phyloP scores from a whole-genome alignment of 1,140 invertebrate genomes.

The Apis laboriosa region DNA sequence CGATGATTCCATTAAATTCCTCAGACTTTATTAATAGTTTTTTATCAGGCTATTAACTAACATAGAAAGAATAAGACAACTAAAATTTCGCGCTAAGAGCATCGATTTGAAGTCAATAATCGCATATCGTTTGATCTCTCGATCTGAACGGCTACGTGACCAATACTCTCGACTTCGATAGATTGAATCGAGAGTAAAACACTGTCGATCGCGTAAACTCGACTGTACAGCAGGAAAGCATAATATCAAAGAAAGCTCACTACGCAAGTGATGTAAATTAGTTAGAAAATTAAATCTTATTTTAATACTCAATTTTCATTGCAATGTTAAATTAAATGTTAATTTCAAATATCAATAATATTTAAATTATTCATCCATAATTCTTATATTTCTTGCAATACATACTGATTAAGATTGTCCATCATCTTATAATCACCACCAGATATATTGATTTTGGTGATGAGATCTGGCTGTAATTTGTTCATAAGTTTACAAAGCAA shows the following conservation, averaged over 20 bases:
- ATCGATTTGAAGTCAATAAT: constrained; percentile 51
- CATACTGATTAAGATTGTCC: constrained; percentile 95
- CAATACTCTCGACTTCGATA: constrained; percentile 57
- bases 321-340: not conserved
- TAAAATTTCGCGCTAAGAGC: not conserved
- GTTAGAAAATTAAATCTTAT: not conserved
- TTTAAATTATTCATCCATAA: not conserved
- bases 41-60: constrained; percentile 67
- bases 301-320: no score
- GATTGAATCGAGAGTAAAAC: constrained; percentile 68
- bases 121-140: constrained; percentile 49
- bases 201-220: constrained; percentile 80
- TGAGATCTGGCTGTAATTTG: constrained; percentile 89
- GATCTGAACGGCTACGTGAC: constrained; percentile 54
- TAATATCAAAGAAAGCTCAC: constrained; percentile 37
- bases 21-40: constrained; percentile 73
- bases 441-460: constrained; percentile 92
- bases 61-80: not conserved
- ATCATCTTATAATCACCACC: constrained; percentile 97
- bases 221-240: constrained; percentile 71
- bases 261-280: not conserved
- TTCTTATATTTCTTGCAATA: constrained; percentile 52
- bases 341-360: not conserved
- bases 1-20: constrained; percentile 72
- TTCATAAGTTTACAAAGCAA: constrained; percentile 93